A percentile compares a stretch with the other conserved stretches of the same genome.
Conservation (phyloP, 2,888 invertebrate genomes). For the Trichacis sp. region DNA sequence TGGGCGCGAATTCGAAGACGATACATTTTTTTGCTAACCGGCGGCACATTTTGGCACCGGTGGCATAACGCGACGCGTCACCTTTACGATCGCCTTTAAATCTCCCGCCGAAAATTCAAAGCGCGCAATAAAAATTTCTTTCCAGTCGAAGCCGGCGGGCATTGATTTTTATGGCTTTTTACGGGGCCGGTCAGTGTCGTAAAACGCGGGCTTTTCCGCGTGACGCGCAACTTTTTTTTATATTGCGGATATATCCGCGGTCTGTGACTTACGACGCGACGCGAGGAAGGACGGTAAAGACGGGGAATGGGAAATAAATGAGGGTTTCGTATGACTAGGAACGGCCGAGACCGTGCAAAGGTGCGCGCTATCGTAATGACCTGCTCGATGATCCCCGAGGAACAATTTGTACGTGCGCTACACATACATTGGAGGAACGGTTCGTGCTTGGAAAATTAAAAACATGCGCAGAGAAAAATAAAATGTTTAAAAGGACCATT, state of each 20-base stretch:
- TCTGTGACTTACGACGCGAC: constrained; percentile 29
- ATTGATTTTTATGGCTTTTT: constrained; percentile 1
- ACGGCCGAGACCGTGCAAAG: constrained; percentile 38
- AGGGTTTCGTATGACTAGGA: constrained; percentile 34
- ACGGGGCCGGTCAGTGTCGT: constrained; percentile 22
- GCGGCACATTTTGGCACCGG: constrained; percentile 17
- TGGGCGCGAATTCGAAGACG: constrained; percentile 37
- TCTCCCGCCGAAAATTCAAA: constrained; percentile 6
- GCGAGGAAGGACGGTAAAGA: constrained; percentile 30
- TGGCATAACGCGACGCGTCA: constrained; percentile 8
- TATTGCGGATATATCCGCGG: not conserved
- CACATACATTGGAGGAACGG: too few species aligned
- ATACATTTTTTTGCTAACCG: constrained; percentile 12
- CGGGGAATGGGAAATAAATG: constrained; percentile 46
- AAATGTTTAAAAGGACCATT: too few species aligned
- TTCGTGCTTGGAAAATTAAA: too few species aligned
- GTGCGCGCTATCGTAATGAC: constrained; percentile 38
- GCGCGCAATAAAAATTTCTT: not conserved
- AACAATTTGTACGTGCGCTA: constrained; percentile 22
- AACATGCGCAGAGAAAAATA: too few species aligned
- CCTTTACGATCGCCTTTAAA: constrained; percentile 4
- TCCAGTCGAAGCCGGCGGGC: not conserved
- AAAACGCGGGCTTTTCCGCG: constrained; percentile 40
- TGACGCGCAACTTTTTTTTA: constrained; percentile 31
- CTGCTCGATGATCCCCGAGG: constrained; percentile 38